Percentiles rank a stretch among this genome's conserved stretches.
Evolutionary conservation across 2,113 vertebrate genomes (phyloP).

Genomic region (Perca schrenkii): DNA sequence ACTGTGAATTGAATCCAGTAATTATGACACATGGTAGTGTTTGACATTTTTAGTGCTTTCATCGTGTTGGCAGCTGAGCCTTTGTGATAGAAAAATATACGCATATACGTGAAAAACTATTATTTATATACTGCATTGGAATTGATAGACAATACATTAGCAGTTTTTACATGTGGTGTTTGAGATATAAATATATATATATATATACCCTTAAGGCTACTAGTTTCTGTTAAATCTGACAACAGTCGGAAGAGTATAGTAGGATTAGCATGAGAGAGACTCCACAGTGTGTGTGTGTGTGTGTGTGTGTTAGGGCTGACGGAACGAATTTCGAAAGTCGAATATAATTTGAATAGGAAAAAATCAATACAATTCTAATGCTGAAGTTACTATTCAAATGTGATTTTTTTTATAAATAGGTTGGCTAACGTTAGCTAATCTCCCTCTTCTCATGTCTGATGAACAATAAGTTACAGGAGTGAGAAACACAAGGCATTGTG

Average conservation of each 20-base stretch:
- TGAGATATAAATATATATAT: neutral
- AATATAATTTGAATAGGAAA: too few relatives aligned
- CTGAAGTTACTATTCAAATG: too few relatives aligned
- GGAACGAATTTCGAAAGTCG: too few relatives aligned
- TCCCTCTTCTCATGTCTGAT: too few relatives aligned
- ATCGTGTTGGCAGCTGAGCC: neutral
- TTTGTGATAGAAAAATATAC: neutral
- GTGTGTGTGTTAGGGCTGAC: too few relatives aligned
- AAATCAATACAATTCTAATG: too few relatives aligned
- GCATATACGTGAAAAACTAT: neutral
- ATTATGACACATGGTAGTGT: neutral
- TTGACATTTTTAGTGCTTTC: neutral
- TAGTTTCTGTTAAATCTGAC: conserved; percentile 7
- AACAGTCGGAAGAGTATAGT: neutral
- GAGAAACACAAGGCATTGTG: too few relatives aligned
- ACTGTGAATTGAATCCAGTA: neutral
- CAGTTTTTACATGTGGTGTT: neutral
- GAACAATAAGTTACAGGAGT: too few relatives aligned
- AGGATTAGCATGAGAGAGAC: neutral
- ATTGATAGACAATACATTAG: neutral
- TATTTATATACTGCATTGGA: neutral
- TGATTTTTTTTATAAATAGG: too few relatives aligned
- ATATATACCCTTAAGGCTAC: neutral
- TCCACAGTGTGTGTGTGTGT: neutral
- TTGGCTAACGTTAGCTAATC: too few relatives aligned